Evolutionary conservation across 2,113 vertebrate species (phyloP), one percentile per base, ranked within the genome.

Genomic region (Microtus montanus): DNA sequence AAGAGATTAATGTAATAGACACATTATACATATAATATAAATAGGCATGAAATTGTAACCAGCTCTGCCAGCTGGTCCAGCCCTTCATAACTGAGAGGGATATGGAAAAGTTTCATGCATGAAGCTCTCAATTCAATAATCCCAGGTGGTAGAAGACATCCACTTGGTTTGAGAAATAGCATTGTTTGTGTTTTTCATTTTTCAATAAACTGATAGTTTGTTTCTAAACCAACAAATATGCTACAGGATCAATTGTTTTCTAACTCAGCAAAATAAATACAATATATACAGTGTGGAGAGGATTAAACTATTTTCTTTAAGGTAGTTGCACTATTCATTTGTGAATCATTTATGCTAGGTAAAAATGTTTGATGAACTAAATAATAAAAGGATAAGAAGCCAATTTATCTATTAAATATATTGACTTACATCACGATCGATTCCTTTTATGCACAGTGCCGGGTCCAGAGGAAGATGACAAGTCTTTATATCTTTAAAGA

Each of bases 401-500:
- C 24, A 63, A 77, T 6, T 89, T 41, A 73, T 63, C 2, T 38
- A 64, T 20, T 68, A 13, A 93, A 38, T 91, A 87, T 3, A 35
- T 74, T 24, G 30, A 98, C 98, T 98, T 96, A 98, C 98, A 0
- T 97, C 73, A 73, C 38, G 75, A 58, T 98, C 97, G 82, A 98
- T 87, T 66, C 98, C 98, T 96, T 93, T 98, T 61, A 98, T 90
- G 38, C 95, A 87, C 0, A 98, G 90, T 0, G 97, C 95, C 0
- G 98, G 98, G 90, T 97, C 98, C 95, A 98, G 91, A n/a, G 98
- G 98, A 85, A 98, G 98, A 64, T 96, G 97, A 44, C 98, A 98
- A 28, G 95, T 22, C 49, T 97, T 97, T 19, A 96, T 93, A 86
- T 97, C 96, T 89, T 98, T 97, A 96, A 98, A 98, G 89, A 98